Base-by-base conservation (phyloP, 2,113 vertebrate genomes). In the Diphyllodes magnificus region DNA sequence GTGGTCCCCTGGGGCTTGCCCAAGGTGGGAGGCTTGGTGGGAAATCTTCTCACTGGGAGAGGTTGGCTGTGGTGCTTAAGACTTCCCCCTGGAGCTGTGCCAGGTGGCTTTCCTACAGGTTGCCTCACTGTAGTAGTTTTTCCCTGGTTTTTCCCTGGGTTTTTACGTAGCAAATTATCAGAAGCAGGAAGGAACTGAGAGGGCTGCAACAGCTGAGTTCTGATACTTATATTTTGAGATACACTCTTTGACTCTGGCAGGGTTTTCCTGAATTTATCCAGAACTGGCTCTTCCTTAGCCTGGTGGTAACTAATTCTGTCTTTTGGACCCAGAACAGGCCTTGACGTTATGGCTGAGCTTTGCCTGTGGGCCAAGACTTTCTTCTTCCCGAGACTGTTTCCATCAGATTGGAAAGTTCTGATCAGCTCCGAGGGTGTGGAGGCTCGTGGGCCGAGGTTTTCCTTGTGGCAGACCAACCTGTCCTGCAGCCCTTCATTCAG, bases 381-480 rank as follows among this genome's bases (percentile, higher is more conserved):
- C 49, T 70, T 87, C 70, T 44, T 82, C 33, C 13, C 0, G 1
- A 76, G 64, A 53, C 20, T 59, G 27, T 54, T 86, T 44, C 63
- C 78, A 37, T 47, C 42, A 33, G 45, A 23, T 27, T 82, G 78
- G 24, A 59, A 51, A 64, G 5, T 14, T 25, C 35, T 53, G 25
- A 10, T 25, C 28, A 31, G 53, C 33, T 35, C 14, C 10, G 11
- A 31, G 4, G 18, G 11, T 7, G 30, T 10, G 13, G 69, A 31
- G 13, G 15, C 10, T 40, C 0, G 49, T 21, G 80, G 90, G 16
- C 3, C 5, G 4, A 89, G 5, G 7, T 97, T 98, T n/a, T 98
- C 97, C 65, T 97, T 97, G 81, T 61, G 25, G 35, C 47, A 33
- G 20, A 53, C 60, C 1, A 37, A 39, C 70, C 87, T 92, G 35